Evolutionary conservation across 2,797 vertebrate genomes (phyloP).

Genomic region (Remorina albescens): DNA sequence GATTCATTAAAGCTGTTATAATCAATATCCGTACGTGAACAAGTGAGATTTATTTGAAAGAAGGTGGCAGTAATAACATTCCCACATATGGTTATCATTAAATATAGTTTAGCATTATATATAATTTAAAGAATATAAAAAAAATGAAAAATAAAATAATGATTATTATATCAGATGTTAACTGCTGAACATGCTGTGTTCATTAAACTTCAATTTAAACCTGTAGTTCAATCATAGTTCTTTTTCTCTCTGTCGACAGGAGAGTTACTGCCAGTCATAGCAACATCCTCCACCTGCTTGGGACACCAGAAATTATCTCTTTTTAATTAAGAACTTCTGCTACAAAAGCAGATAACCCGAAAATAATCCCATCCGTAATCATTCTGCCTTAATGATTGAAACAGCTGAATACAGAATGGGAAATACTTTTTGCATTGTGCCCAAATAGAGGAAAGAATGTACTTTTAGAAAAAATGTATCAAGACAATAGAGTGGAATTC

Average conservation of each 20-base stretch:
- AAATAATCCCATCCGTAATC: too few species aligned
- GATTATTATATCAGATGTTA: neutral
- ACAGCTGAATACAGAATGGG: neutral
- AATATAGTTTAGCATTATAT: neutral
- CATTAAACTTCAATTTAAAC: neutral
- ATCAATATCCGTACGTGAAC: neutral
- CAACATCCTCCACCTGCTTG: neutral
- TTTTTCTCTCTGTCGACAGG: neutral
- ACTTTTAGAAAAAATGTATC: neutral
- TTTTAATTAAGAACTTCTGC: too few species aligned
- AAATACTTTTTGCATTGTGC: neutral
- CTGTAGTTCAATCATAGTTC: neutral
- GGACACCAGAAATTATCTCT: neutral
- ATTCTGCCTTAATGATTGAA: neutral
- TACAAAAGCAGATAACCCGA: too few species aligned
- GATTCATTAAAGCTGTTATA: slow-evolving; percentile 3
- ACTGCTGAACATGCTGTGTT: neutral
- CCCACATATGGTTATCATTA: neutral
- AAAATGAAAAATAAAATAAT: neutral
- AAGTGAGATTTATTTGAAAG: neutral
- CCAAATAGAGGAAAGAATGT: neutral
- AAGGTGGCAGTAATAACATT: neutral
- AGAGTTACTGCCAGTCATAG: neutral
- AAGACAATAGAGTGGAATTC: slow-evolving; percentile 6
- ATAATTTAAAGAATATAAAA: neutral